Conservation (phyloP, 2,113 vertebrate species). For the Tretioscincus oriximinensis region DNA sequence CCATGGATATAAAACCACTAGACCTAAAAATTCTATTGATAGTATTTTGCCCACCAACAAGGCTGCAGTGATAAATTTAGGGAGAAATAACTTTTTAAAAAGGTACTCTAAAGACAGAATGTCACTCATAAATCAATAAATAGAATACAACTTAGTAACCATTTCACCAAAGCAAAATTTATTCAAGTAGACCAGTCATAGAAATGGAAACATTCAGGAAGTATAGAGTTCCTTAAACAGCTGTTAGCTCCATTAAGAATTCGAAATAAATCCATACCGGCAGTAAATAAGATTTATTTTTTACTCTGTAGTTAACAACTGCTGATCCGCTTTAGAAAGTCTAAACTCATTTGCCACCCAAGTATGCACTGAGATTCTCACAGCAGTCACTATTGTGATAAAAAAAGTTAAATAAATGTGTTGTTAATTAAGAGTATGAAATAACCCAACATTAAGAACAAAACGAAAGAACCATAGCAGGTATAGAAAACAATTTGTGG, state of each 20-base stretch:
- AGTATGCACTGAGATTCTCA: slow-evolving; percentile 65
- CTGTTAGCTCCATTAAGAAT: slow-evolving; percentile 78
- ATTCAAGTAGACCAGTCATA: slow-evolving; percentile 73
- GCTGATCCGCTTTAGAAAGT: slow-evolving; percentile 58
- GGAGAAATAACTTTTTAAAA: neutral
- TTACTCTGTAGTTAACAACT: slow-evolving; percentile 72
- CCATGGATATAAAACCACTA: neutral
- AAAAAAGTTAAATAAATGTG: slow-evolving; percentile 55
- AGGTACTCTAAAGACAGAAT: slow-evolving; percentile 31
- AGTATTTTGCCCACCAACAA: neutral
- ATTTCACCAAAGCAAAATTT: slow-evolving; percentile 63
- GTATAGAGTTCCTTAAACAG: slow-evolving; percentile 76
- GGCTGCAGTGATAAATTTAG: neutral
- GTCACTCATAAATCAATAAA: slow-evolving; percentile 69
- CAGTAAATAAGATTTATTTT: slow-evolving; percentile 79
- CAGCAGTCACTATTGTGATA: slow-evolving; percentile 62
- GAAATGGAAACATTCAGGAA: slow-evolving; percentile 70
- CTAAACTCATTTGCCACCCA: slow-evolving; percentile 60
- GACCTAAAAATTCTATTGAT: neutral
- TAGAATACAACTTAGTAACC: slow-evolving; percentile 55
- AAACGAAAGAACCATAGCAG: slow-evolving; percentile 11
- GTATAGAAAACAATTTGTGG: slow-evolving; percentile 19
- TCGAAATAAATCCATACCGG: slow-evolving; percentile 78
- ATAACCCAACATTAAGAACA: slow-evolving; percentile 50
- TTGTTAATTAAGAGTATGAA: slow-evolving; percentile 51